phyloP scores from a whole-genome alignment of 2,797 vertebrate genomes.

The Microctenopoma stevenorrisi region DNA sequence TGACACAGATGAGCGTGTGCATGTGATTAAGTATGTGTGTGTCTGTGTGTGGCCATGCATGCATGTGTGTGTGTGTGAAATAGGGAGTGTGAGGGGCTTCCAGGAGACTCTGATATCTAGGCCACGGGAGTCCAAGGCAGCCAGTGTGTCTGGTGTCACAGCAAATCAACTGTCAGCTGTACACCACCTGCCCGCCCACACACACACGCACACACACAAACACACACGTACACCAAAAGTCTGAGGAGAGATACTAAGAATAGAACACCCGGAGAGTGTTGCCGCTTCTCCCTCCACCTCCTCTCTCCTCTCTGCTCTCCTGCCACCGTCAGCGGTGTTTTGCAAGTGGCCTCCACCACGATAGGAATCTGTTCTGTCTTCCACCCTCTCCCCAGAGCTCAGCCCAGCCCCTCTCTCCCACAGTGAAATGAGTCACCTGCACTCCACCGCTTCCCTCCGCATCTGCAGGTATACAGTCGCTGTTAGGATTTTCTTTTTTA shows the following conservation, averaged over 20 bases:
- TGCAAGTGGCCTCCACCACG: constrained; percentile 66
- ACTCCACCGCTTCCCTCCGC: constrained; percentile 31
- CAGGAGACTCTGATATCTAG: constrained; percentile 77
- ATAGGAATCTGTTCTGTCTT: constrained; percentile 59
- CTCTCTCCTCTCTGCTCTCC: constrained; percentile 51
- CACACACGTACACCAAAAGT: constrained; percentile 53
- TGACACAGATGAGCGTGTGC: constrained; percentile 48
- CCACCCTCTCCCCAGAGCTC: constrained; percentile 53
- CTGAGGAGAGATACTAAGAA: constrained; percentile 78
- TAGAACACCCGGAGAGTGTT: constrained; percentile 77
- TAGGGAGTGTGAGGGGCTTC: constrained; percentile 57
- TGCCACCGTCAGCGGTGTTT: constrained; percentile 63
- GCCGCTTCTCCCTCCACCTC: constrained; percentile 63
- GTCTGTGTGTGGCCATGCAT: constrained; percentile 1
- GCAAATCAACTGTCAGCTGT: constrained; percentile 84
- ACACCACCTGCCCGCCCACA: constrained; percentile 78
- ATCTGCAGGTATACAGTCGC: constrained; percentile 30
- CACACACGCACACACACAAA: constrained; percentile 9
- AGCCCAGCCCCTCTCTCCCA: constrained; percentile 54
- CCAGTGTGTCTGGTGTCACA: constrained; percentile 84
- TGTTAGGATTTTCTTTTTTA: constrained; percentile 27
- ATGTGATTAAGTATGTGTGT: constrained; percentile 34
- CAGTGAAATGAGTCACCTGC: constrained; percentile 73
- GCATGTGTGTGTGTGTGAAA: constrained; percentile 32
- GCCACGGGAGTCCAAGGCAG: constrained; percentile 79